These are phyloP conservation scores for Porites lutea DNA, from an alignment of 64 coral and sea anemone species.

Conservation along the genomic window DNA sequence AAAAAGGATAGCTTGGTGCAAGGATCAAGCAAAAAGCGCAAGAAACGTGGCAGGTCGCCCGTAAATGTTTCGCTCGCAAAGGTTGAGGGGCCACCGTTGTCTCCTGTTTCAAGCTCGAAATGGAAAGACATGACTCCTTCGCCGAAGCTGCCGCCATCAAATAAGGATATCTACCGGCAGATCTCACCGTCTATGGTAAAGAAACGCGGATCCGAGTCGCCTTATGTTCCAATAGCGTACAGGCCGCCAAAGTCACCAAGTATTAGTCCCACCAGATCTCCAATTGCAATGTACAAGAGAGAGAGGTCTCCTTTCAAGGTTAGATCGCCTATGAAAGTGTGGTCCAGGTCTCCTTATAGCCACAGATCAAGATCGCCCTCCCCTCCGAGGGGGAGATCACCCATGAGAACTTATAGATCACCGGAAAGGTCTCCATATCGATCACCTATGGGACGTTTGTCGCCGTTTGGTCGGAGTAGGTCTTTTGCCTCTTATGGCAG, in stretches of 20 bases:
- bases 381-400: slow-evolving; percentile 65
- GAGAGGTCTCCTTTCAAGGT: slow-evolving; percentile 66
- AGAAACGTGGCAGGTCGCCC: slow-evolving; percentile 76
- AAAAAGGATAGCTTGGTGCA: slow-evolving; percentile 82
- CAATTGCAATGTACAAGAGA: slow-evolving; percentile 23
- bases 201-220: slow-evolving; percentile 61
- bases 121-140: slow-evolving; percentile 80
- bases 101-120: slow-evolving; percentile 91
- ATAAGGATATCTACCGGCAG: slow-evolving; percentile 31
- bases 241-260: slow-evolving; percentile 74
- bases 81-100: background rate
- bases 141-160: slow-evolving; percentile 32
- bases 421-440: slow-evolving; percentile 78
- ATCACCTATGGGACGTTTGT: slow-evolving; percentile 68
- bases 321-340: slow-evolving; percentile 79
- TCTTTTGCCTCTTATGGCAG: background rate
- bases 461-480: slow-evolving; percentile 64
- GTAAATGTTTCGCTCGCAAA: slow-evolving; percentile 4
- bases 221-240: slow-evolving; percentile 90
- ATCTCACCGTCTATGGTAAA: slow-evolving; percentile 45
- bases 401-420: slow-evolving; percentile 78
- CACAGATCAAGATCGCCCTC: slow-evolving; percentile 96
- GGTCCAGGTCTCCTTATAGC: slow-evolving; percentile 91
- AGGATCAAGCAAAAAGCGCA: slow-evolving; percentile 83
- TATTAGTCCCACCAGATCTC: slow-evolving; percentile 73